Evolutionary conservation across 2,113 vertebrate genomes (phyloP), one percentile per base, ranked within the genome.

Genomic region (Cyprinus carpio): DNA sequence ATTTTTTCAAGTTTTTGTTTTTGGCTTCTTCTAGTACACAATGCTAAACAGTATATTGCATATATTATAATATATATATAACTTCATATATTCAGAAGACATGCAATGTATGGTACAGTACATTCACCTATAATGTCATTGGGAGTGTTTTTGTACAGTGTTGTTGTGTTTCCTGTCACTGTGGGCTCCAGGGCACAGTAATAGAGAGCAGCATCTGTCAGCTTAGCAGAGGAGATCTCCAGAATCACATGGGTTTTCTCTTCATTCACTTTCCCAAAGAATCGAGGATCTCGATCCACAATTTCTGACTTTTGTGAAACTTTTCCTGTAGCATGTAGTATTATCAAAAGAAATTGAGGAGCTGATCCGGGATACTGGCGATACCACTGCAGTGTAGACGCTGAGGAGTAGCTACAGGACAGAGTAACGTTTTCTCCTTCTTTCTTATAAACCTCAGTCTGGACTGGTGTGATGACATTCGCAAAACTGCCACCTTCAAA

Each of bases 351-450:
- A 12, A 20, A 51, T 20, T 81, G 62, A 29, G 60, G 62, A 67
- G 25, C 27, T 29, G 79, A 49, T 51, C 16, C 9, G 6, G 40
- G 49, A 43, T 85, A 34, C 16, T 84, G 83, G 2, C 60, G 83
- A 54, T 81, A 65, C 78, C 78, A 81, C 60, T 81, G 78, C 40
- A 81, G 23, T 25, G n/a, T 23, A 2, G 23, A n/a, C 1, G 40
- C 78, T 43, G 23, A 72, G 54, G 49, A 64, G 78, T 65, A 81
- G 78, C 2, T 81, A 46, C 78, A 81, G 78, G 78, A 81, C 37
- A 81, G 37, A 81, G 37, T 49, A 34, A 79, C 54, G 34, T 40
- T 25, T 58, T 62, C 76, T 13, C 31, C 56, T 20, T 79, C 56
- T 58, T 12, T 54, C 23, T 25, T 12, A 43, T n/a, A 74, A 46